Evolutionary conservation across 2,113 vertebrate species (phyloP), one percentile per base, ranked within the genome.

Genomic region (Cairina moschata): DNA sequence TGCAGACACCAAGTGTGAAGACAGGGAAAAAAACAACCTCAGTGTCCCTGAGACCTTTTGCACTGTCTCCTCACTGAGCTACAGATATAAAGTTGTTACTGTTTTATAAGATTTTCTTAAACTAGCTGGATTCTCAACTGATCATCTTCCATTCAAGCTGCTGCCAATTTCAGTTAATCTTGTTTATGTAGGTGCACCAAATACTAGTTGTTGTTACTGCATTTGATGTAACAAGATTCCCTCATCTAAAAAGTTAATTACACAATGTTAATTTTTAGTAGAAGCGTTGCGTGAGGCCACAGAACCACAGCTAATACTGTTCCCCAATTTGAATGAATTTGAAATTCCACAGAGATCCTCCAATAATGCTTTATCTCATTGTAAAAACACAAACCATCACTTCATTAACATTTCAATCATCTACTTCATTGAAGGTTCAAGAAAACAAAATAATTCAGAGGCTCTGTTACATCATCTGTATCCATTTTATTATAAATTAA

Each of bases 401-500:
- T 92, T 96, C 56, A 88, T 81, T 94, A 96, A 94, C 69, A 90
- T 91, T 96, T 97, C 87, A 92, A n/a, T 95, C 56, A 93, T 40
- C 52, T 84, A 91, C 48, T 84, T 83, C 90, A 95, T 29, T 68
- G 91, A 94, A 95, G 65, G 75, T 77, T 94, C 86, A 92, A 62
- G 91, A 91, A 96, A 95, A 95, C 28, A 60, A 82, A 81, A 75
- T 36, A 69, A 80, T 66, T 82, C 50, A 17, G 32, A 54, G 67
- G 75, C 76, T 94, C 86, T 87, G 17, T 94, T 85, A 80, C 90
- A 95, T 96, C 40, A 95, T 59, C 83, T 88, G 72, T 52, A 88
- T 96, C 91, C 86, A 65, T 95, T 96, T 96, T 95, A 95, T 89
- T 96, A 95, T 86, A 96, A 92, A 96, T 81, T 93, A 96, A 97